phyloP scores from a whole-genome alignment of 2,888 invertebrate genomes.

The Aleiodes alternator region DNA sequence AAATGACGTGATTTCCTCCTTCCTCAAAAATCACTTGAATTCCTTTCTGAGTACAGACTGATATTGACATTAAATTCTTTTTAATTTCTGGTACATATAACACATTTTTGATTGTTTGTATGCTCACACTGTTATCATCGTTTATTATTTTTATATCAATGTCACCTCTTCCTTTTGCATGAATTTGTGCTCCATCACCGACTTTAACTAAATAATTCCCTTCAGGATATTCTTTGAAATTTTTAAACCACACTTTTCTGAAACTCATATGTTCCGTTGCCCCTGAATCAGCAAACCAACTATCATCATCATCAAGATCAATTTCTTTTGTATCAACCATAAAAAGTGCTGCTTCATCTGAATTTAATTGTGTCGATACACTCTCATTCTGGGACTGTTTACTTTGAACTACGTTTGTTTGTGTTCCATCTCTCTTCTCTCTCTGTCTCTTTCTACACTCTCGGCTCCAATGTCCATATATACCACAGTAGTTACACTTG shows the following conservation, averaged over 20 bases:
- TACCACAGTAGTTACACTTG: no score
- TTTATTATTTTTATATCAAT: constrained; percentile 34
- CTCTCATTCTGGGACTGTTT: no score
- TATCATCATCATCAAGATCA: no score
- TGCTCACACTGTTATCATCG: background rate
- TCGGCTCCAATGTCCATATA: no score
- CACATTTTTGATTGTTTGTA: constrained; percentile 54
- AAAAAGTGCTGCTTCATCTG: no score
- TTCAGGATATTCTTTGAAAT: constrained; percentile 9
- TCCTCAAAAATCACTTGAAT: constrained; percentile 44
- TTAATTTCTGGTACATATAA: constrained; percentile 62
- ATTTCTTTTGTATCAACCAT: no score
- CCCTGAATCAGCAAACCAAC: constrained; percentile 46
- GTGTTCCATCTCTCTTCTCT: no score
- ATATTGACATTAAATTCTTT: constrained; percentile 62
- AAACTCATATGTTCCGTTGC: constrained; percentile 46
- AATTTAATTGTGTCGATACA: no score
- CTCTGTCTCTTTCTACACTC: no score
- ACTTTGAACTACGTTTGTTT: no score
- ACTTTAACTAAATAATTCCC: constrained; percentile 24
- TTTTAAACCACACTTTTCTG: constrained; percentile 37
- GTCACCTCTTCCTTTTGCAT: constrained; percentile 36
- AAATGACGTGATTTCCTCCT: constrained; percentile 29
- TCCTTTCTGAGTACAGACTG: constrained; percentile 56
- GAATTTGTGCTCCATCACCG: constrained; percentile 36